Percentiles rank a stretch among this genome's conserved stretches.
Conservation (phyloP, 2,113 vertebrate genomes). For the Colius striatus region DNA sequence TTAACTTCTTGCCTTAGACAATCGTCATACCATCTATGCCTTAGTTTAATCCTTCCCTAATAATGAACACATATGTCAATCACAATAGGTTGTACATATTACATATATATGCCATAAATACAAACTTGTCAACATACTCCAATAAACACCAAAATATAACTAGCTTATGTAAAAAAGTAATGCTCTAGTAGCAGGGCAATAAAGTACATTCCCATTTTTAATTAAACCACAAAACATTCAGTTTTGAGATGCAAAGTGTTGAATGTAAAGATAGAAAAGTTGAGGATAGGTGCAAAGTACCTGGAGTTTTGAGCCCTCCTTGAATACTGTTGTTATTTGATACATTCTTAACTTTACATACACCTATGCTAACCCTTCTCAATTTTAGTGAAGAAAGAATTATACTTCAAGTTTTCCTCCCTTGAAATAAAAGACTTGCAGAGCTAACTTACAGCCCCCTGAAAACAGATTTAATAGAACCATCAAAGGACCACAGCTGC, state of each 20-base stretch:
- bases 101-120: neutral
- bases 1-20: neutral
- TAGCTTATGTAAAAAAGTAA: neutral
- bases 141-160: neutral
- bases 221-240: neutral
- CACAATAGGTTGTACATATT: neutral
- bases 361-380: neutral
- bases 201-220: neutral
- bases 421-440: neutral
- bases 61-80: neutral
- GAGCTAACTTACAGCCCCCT: constrained; percentile 4
- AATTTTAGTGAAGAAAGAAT: neutral
- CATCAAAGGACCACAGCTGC: constrained; percentile 63
- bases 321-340: neutral
- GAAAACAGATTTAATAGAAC: constrained; percentile 55
- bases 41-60: neutral
- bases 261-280: neutral
- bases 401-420: neutral
- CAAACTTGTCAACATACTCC: neutral
- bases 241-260: neutral
- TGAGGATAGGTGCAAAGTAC: neutral
- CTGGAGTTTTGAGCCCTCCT: neutral
- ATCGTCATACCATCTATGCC: neutral
- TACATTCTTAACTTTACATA: neutral
- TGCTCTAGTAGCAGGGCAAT: neutral